These are phyloP conservation scores for Hemibagrus wyckioides DNA, from an alignment of 2,113 vertebrate genomes.

Conservation along the genomic window DNA sequence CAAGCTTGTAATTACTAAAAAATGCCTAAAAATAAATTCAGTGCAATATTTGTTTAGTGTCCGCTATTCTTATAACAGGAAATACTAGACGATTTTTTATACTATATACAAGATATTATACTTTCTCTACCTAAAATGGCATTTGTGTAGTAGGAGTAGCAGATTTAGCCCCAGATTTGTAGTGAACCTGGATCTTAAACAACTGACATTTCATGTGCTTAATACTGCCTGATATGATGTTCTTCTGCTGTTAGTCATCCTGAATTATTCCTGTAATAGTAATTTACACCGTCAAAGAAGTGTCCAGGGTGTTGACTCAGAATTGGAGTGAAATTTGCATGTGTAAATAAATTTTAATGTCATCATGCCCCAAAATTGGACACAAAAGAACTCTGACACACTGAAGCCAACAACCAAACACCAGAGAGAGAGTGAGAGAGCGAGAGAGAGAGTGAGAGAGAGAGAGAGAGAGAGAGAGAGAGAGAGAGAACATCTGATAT, in stretches of 20 bases:
- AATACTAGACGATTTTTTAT: background rate
- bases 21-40: background rate
- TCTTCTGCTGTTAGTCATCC: too few relatives aligned
- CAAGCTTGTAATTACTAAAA: background rate
- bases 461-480: background rate
- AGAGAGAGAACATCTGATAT: background rate
- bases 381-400: background rate
- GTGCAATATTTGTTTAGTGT: background rate
- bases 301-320: too few relatives aligned
- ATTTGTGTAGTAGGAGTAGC: background rate
- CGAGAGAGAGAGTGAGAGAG: background rate
- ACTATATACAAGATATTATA: background rate
- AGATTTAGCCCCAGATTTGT: too few relatives aligned
- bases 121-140: background rate
- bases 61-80: too few relatives aligned
- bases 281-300: too few relatives aligned
- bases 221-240: too few relatives aligned
- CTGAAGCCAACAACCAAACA: background rate
- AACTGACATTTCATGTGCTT: too few relatives aligned
- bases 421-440: background rate
- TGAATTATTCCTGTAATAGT: too few relatives aligned
- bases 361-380: background rate
- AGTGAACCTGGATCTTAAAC: too few relatives aligned
- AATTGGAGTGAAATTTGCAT: background rate
- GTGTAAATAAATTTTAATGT: background rate